Evolutionary conservation across 2,797 vertebrate genomes (phyloP).

Genomic region (Syndactyla subalaris): DNA sequence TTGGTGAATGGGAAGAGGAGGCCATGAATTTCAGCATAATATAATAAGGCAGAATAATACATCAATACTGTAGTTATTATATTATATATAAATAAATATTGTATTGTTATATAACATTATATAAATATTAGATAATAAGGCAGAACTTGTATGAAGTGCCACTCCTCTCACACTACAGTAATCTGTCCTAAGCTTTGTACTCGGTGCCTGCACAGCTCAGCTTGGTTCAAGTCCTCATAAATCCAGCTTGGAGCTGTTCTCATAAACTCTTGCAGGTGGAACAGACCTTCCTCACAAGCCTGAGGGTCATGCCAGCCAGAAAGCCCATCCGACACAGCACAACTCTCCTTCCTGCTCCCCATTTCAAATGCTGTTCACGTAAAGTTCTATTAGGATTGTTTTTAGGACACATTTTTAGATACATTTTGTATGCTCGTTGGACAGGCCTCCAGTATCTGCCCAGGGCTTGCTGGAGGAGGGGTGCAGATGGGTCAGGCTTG

Average conservation of each 20-base stretch:
- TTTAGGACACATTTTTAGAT: neutral
- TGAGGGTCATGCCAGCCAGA: neutral
- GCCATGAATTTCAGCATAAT: neutral
- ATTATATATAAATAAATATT: neutral
- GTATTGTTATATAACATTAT: neutral
- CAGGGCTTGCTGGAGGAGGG: neutral
- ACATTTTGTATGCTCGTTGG: neutral
- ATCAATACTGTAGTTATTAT: neutral
- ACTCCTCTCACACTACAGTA: neutral
- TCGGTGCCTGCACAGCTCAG: neutral
- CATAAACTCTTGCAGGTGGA: neutral
- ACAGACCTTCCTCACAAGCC: neutral
- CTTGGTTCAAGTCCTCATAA: neutral
- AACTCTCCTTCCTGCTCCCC: neutral
- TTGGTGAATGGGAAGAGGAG: neutral
- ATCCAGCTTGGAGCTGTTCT: neutral
- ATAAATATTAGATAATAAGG: neutral
- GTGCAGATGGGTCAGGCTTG: neutral
- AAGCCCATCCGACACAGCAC: neutral
- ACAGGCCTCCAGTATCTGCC: neutral
- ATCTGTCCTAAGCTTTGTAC: neutral
- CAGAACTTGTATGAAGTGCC: neutral
- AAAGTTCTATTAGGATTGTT: neutral
- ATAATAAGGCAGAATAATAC: neutral
- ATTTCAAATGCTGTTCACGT: neutral